A percentile compares a stretch with the other conserved stretches of the same genome.
Evolutionary conservation across 2,113 vertebrate species (phyloP).

Genomic region (Catharus bicknelli): DNA sequence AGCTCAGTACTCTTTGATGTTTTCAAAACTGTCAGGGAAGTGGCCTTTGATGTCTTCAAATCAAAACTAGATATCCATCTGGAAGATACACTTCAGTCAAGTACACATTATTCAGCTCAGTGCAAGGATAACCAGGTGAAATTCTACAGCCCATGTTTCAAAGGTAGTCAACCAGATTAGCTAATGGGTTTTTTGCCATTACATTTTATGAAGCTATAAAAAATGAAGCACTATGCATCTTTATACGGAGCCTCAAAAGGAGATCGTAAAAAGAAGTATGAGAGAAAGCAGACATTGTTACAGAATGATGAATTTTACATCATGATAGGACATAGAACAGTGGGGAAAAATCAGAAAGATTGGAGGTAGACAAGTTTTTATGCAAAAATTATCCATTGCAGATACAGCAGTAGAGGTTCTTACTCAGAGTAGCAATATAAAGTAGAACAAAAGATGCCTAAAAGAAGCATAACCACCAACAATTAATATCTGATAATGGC

Average conservation of each 20-base stretch:
- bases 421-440: not conserved
- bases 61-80: slow-evolving; percentile 70
- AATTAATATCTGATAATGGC: not conserved
- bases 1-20: slow-evolving; percentile 53
- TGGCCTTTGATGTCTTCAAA: slow-evolving; percentile 67
- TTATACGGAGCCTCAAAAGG: not conserved
- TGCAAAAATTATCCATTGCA: not conserved
- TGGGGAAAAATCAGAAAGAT: not conserved
- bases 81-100: slow-evolving; percentile 56
- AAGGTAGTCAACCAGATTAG: slow-evolving; percentile 55
- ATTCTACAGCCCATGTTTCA: slow-evolving; percentile 58
- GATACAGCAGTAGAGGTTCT: not conserved
- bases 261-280: slow-evolving; percentile 26
- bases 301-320: slow-evolving; percentile 16
- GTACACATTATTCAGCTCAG: slow-evolving; percentile 38
- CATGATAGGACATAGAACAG: not conserved
- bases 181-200: slow-evolving; percentile 50
- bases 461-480: not conserved
- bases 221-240: slow-evolving; percentile 27
- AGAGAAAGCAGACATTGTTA: slow-evolving; percentile 35
- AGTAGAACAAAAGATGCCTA: not conserved
- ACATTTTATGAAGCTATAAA: slow-evolving; percentile 64
- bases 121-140: slow-evolving; percentile 56
- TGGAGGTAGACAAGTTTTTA: not conserved
- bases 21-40: slow-evolving; percentile 61